These are phyloP conservation scores for Amphiura filiformis DNA, from an alignment of 35 echinoderm and acorn worm genomes.

Conservation along the genomic window DNA sequence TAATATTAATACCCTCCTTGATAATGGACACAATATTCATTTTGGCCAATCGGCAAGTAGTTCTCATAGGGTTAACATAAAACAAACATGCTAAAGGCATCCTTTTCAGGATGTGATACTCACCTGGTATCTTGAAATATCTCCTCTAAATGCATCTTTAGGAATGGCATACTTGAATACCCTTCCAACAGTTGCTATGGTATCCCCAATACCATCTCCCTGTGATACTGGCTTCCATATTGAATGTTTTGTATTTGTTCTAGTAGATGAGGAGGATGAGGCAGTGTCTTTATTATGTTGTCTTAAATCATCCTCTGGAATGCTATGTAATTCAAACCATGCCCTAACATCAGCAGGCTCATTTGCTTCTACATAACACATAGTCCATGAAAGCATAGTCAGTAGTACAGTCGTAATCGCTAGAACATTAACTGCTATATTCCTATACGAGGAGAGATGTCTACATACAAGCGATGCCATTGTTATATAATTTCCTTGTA, in stretches of 20 bases:
- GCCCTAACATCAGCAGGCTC: not conserved
- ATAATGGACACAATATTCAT: too few species aligned
- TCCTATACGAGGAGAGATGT: not conserved
- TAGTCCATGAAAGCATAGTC: not conserved
- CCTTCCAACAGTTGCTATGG: slow-evolving; percentile 72
- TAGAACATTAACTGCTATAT: not conserved
- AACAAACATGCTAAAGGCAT: too few species aligned
- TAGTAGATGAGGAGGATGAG: not conserved
- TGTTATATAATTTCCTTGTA: too few species aligned
- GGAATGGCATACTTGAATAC: slow-evolving; percentile 86
- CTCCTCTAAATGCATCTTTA: slow-evolving; percentile 83
- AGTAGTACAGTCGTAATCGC: not conserved
- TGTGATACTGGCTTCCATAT: slow-evolving; percentile 80
- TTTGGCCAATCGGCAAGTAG: slow-evolving; percentile 19
- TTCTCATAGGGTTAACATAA: slow-evolving; percentile 21
- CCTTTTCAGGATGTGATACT: not conserved
- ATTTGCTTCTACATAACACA: not conserved
- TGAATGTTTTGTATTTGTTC: not conserved
- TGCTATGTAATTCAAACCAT: not conserved
- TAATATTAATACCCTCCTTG: too few species aligned
- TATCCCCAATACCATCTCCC: slow-evolving; percentile 67
- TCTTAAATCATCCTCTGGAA: not conserved
- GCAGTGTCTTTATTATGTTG: too few species aligned
- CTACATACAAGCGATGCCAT: too few species aligned
- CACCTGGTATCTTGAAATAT: slow-evolving; percentile 79